Evolutionary conservation across 2,888 invertebrate species (phyloP).

Genomic region (Ashinkailepas kermadecensis): DNA sequence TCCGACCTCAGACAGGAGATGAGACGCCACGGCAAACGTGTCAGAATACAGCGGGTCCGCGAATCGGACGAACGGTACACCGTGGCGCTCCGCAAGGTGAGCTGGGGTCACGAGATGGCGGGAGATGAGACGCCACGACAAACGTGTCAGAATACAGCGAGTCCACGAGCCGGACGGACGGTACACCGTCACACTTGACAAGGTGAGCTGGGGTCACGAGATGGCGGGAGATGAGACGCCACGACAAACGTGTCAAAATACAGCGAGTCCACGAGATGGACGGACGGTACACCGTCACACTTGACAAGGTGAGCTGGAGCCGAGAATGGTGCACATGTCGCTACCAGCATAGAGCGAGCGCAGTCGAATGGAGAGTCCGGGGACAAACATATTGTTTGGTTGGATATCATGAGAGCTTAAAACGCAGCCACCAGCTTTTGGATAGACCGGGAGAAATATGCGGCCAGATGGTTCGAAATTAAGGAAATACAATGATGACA

Average conservation of each 20-base stretch:
- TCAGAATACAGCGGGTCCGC: constrained; percentile 70
- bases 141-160: background rate
- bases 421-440: too few species aligned
- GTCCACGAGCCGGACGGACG: background rate
- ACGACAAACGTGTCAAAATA: background rate
- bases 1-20: constrained; percentile 77
- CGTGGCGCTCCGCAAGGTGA: constrained; percentile 75
- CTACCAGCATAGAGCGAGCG: too few species aligned
- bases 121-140: background rate
- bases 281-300: background rate
- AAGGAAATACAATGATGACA: too few species aligned
- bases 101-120: background rate
- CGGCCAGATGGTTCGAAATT: too few species aligned
- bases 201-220: background rate
- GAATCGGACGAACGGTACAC: constrained; percentile 77
- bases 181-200: background rate
- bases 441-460: too few species aligned
- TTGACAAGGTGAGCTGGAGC: background rate
- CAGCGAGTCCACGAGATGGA: background rate
- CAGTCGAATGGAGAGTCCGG: too few species aligned
- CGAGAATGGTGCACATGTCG: too few species aligned
- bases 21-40: constrained; percentile 60
- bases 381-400: too few species aligned
- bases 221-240: background rate
- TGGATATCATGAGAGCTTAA: too few species aligned